These are phyloP conservation scores for Itoplectis maculator DNA, from an alignment of 2,888 invertebrate genomes.

Conservation along the genomic window DNA sequence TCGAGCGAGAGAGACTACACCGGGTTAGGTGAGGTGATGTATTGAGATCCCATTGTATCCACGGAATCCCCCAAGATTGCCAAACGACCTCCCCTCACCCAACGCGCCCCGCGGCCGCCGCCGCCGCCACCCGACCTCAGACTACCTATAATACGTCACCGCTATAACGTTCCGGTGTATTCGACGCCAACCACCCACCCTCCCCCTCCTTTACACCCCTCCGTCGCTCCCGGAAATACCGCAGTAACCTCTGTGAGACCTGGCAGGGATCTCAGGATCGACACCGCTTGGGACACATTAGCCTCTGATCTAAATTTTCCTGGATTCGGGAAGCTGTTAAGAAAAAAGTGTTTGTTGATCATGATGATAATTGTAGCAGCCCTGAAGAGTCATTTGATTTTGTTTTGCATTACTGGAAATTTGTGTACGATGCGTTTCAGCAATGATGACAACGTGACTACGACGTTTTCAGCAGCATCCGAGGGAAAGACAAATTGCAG, in stretches of 20 bases:
- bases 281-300: constrained; percentile 18
- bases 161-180: constrained; percentile 69
- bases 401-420: no score
- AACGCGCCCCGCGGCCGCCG: constrained; percentile 39
- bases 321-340: neutral
- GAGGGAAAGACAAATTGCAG: no score
- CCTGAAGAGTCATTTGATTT: no score
- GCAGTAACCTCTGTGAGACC: constrained; percentile 33
- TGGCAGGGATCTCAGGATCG: neutral
- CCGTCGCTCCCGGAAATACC: constrained; percentile 45
- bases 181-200: constrained; percentile 41
- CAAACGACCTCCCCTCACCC: constrained; percentile 81
- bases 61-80: constrained; percentile 84
- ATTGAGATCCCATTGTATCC: constrained; percentile 85
- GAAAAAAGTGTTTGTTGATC: no score
- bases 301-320: constrained; percentile 28
- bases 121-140: constrained; percentile 47
- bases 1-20: constrained; percentile 59
- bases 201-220: constrained; percentile 33
- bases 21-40: constrained; percentile 84
- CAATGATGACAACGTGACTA: no score
- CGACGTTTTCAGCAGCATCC: no score
- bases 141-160: constrained; percentile 81
- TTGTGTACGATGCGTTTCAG: no score
- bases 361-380: no score